phyloP scores from a whole-genome alignment of 2,888 invertebrate genomes.

The Lithosia quadra region DNA sequence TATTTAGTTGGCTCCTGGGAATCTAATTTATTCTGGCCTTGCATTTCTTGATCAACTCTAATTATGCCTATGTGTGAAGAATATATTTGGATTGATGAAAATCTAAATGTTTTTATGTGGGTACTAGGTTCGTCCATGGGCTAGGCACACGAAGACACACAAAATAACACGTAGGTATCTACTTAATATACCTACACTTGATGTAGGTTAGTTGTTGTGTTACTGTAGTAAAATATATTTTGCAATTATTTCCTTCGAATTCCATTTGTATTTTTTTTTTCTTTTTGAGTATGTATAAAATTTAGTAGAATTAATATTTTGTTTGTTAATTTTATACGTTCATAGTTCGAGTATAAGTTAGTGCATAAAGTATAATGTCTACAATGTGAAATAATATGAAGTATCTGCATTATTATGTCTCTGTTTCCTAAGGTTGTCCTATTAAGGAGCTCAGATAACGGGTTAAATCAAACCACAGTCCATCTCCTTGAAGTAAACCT shows the following conservation, averaged over 20 bases:
- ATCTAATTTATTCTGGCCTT: no score
- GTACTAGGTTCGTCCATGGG: neutral
- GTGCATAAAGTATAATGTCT: neutral
- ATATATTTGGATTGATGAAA: neutral
- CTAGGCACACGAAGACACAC: neutral
- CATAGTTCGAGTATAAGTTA: neutral
- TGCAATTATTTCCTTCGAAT: no score
- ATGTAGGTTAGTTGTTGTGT: no score
- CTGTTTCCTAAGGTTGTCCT: neutral
- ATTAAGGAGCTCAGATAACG: neutral
- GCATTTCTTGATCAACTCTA: neutral
- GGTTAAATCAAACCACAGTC: no score
- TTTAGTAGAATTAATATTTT: no score
- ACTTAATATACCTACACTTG: no score
- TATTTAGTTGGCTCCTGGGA: neutral
- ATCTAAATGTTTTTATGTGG: no score
- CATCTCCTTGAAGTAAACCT: neutral
- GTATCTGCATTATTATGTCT: neutral
- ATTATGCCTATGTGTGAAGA: neutral
- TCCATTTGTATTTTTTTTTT: no score
- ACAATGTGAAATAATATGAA: no score
- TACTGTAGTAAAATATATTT: no score
- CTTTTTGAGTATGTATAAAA: no score
- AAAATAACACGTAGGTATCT: neutral
- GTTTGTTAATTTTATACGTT: neutral